Evolutionary conservation across 2,888 invertebrate species (phyloP), one percentile per base, ranked within the genome.

Genomic region (Mythimna vitellina): DNA sequence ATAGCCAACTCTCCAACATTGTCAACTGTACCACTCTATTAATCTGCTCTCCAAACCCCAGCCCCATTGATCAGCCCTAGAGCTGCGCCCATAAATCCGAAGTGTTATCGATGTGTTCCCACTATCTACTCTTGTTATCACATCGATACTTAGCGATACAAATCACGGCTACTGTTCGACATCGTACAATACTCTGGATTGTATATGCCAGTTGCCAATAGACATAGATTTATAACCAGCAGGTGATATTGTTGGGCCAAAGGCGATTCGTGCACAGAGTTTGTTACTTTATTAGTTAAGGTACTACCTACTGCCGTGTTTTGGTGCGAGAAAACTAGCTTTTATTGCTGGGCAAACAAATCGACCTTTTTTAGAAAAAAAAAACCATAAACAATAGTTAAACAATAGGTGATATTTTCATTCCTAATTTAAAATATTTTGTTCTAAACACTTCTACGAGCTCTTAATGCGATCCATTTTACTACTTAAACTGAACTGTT

Each of bases 101-200:
- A 63, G 77, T 71, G 76, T 69, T 84, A 86, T 86, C 86, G 86
- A 86, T 85, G 86, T 85, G 56, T 78, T 76, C 65, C 63, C 57
- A 70, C 73, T 86, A 85, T 85, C 84, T 67, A 42, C 61, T 65
- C 80, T 85, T 85, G 84, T 85, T 86, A 85, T 85, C 84, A 80
- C 67, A 42, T 71, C 77, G 80, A 85, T 85, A 85, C 70, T 85
- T 84, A 86, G 76, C 75, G 84, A 85, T 85, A 85, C 84, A 86
- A 85, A 85, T 85, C 84, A 85, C 73, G 32, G 86, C 84, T 85
- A 78, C 84, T 86, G 84, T 85, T 86, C 82, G 64, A 83, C 78
- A 65, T 65, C 68, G 66, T 76, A 83, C 78, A 79, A 81, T 83
- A 76, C 70, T 73, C 75, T 60, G 78, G 78, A 81, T 81, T 77